Base-by-base conservation (phyloP, 1,140 invertebrate species). In the Pseudomyrmex sp. region DNA sequence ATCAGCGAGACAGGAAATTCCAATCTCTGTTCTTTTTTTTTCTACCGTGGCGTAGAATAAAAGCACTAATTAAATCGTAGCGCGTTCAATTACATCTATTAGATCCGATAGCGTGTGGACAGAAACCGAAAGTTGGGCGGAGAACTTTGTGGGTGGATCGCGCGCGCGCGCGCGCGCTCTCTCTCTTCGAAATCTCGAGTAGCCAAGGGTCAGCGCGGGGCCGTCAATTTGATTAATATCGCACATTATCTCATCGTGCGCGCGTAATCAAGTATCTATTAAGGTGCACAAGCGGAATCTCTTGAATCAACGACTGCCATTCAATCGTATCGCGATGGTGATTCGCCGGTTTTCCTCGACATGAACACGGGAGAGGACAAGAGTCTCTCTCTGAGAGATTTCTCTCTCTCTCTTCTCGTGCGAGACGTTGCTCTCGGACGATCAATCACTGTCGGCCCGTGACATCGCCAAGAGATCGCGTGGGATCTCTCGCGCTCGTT, bases 391-490 rank as follows among this genome's bases (percentile, higher is more conserved):
- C 20, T 18, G 73, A 61, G 69, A 72, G 75, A 59, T 58, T 35
- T 73, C 66, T 70, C 35, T 48, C 35, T 35, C 35, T 35, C 35
- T 35, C 46, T 59, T 58, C 52, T n/a, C 44, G 65, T 20, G 50
- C 66, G 76, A 80, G 76, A 61, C 66, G 54, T 70, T 70, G 65
- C 75, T 61, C 72, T 26, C 52, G 69, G 76, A 77, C 86, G 83
- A 88, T 88, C 87, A 85, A 88, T 88, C 87, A 88, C 86, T 88
- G 86, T 88, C 86, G 48, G 46, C 52, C 75, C 63, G 65, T 72
- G 86, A 88, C 82, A 79, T 63, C 82, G 20, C 72, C 52, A 83
- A 61, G 82, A 83, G 82, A 83, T 83, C 82, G 82, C 82, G 82
- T 66, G 72, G 82, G 82, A 75, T 66, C 73, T 80, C 82, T 48